phyloP scores from a whole-genome alignment of 2,888 invertebrate genomes.

The Macrosoma leucophasiata region DNA sequence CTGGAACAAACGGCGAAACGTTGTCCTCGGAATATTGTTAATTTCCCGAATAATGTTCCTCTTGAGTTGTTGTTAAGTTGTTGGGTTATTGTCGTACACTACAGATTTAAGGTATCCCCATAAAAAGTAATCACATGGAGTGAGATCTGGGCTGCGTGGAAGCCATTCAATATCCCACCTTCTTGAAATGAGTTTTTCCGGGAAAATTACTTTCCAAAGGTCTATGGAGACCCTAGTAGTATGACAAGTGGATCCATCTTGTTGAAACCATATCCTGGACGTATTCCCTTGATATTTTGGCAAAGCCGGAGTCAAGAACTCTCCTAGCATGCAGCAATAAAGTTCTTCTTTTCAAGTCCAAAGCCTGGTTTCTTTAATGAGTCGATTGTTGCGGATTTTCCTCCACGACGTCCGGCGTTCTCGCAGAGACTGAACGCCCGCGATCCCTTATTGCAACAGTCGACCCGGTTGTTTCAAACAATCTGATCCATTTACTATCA shows the following conservation, averaged over 20 bases:
- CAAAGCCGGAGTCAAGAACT: conserved; percentile 13
- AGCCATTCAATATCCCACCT: conserved; percentile 11
- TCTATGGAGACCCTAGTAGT: conserved; percentile 8
- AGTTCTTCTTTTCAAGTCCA: too few relatives aligned
- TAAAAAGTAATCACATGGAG: conserved; percentile 14
- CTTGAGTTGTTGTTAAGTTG: conserved; percentile 22
- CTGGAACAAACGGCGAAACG: conserved; percentile 13
- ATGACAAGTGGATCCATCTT: conserved; percentile 8
- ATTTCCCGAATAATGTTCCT: conserved; percentile 16
- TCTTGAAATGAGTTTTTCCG: conserved; percentile 14
- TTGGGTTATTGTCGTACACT: conserved; percentile 22
- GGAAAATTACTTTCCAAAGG: conserved; percentile 8
- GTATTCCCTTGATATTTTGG: conserved; percentile 16
- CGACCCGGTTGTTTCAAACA: too few relatives aligned
- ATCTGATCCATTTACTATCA: too few relatives aligned
- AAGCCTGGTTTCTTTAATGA: too few relatives aligned
- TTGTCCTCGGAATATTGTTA: conserved; percentile 23
- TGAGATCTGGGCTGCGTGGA: conserved; percentile 10
- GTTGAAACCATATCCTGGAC: conserved; percentile 8
- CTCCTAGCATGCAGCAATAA: conserved; percentile 16
- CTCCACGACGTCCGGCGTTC: too few relatives aligned
- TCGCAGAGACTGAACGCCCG: too few relatives aligned
- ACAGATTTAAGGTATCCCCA: conserved; percentile 24
- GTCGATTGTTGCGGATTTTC: too few relatives aligned
- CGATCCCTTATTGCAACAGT: too few relatives aligned